phyloP scores from a whole-genome alignment of 2,888 invertebrate genomes.

The Malacosoma neustria region DNA sequence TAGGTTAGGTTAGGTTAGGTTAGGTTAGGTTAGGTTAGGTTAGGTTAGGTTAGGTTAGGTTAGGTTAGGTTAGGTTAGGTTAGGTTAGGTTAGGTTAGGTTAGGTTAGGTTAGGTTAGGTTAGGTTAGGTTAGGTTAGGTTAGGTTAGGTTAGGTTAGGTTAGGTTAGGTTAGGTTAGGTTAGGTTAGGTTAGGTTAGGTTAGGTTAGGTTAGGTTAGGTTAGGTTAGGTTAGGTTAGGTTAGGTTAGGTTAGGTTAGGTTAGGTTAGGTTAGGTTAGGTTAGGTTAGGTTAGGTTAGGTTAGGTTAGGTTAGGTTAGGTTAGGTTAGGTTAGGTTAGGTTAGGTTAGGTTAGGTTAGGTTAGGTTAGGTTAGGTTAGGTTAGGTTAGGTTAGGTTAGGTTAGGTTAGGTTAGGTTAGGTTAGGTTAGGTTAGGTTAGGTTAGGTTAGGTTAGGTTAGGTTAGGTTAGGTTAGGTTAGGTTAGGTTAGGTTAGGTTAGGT shows the following conservation, averaged over 20 bases:
- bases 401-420: constrained; percentile 4
- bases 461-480: constrained; percentile 6
- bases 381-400: constrained; percentile 6
- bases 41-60: constrained; percentile 6
- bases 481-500: constrained; percentile 8
- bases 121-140: constrained; percentile 6
- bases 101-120: constrained; percentile 5
- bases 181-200: constrained; percentile 3
- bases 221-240: constrained; percentile 2
- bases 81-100: constrained; percentile 6
- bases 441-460: constrained; percentile 5
- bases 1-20: constrained; percentile 6
- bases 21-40: constrained; percentile 6
- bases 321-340: constrained; percentile 4
- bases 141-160: constrained; percentile 6
- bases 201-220: constrained; percentile 2
- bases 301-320: constrained; percentile 4
- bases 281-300: constrained; percentile 3
- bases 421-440: constrained; percentile 5
- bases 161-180: constrained; percentile 6
- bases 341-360: constrained; percentile 5
- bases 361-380: constrained; percentile 6
- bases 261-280: constrained; percentile 2
- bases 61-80: constrained; percentile 7
- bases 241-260: constrained; percentile 3